Evolutionary conservation across 2,888 invertebrate species (phyloP), one percentile per base, ranked within the genome.

Genomic region (Selenia dentaria): DNA sequence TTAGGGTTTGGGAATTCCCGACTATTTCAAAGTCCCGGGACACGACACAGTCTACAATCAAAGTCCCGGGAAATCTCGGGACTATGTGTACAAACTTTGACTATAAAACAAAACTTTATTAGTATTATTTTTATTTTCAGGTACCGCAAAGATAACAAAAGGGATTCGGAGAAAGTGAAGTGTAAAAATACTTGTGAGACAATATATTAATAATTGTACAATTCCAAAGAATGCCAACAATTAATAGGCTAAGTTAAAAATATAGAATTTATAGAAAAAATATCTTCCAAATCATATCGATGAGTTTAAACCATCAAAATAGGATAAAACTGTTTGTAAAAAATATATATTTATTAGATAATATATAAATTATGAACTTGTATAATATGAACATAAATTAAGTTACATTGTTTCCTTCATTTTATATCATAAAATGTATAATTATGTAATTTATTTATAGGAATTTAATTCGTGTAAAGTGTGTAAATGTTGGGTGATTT

Each of bases 81-180:
- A n/a, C n/a, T n/a, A n/a, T n/a, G n/a, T n/a, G n/a, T n/a, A n/a
- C n/a, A n/a, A n/a, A n/a, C n/a, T n/a, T n/a, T n/a, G n/a, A n/a
- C n/a, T n/a, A n/a, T n/a, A n/a, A n/a, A n/a, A n/a, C n/a, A n/a
- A n/a, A n/a, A n/a, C n/a, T n/a, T n/a, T n/a, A n/a, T n/a, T n/a
- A n/a, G n/a, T n/a, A n/a, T 4, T 13, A 10, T 33, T 25, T 59
- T 52, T 56, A 64, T 43, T 82, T 75, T 29, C 86, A 88, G 88
- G 80, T 88, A 68, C 83, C 86, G 18, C 81, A 79, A 44, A 88
- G 88, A 79, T 88, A 88, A 73, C 87, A 84, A 61, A 68, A 65
- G 70, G 71, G 65, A 22, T 35, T 26, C 3, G 38, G 43, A 33
- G 38, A 43, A 31, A 43, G 48, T 51, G 35, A 46, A 10, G 18